phyloP scores from a whole-genome alignment of 2,797 vertebrate species.

The Enoplosus armatus region DNA sequence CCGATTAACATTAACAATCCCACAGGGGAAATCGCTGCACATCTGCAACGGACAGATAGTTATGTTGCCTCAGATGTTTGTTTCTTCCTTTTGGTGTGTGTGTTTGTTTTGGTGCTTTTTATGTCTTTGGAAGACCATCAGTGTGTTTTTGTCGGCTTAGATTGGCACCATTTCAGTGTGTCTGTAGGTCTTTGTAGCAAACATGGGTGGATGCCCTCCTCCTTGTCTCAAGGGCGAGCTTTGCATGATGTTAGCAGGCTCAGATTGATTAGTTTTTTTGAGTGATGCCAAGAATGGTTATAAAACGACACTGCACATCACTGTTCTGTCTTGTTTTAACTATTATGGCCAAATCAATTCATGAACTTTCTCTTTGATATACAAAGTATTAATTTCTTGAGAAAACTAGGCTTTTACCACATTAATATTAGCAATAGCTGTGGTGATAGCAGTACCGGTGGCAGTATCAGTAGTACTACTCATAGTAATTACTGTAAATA shows the following conservation, averaged over 20 bases:
- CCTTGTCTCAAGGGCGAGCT: conserved; percentile 47
- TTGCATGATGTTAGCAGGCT: conserved; percentile 41
- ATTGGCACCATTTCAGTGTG: conserved; percentile 36
- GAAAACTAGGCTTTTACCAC: neutral
- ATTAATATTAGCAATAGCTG: neutral
- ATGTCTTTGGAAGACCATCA: conserved; percentile 66
- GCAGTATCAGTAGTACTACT: neutral
- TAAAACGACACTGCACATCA: conserved; percentile 35
- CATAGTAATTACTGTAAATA: neutral
- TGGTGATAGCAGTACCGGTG: neutral
- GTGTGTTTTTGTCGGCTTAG: conserved; percentile 27
- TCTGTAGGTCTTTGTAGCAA: conserved; percentile 47
- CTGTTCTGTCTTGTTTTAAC: neutral
- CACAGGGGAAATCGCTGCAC: conserved; percentile 80
- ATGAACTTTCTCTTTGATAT: neutral
- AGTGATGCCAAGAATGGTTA: conserved; percentile 3
- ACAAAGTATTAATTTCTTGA: neutral
- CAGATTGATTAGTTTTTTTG: conserved; percentile 15
- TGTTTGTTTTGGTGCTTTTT: conserved; percentile 49
- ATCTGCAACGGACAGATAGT: conserved; percentile 87
- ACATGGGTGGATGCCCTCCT: conserved; percentile 49
- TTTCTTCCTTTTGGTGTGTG: conserved; percentile 54
- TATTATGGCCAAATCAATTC: neutral
- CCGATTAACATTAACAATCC: conserved; percentile 86
- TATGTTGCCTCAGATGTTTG: conserved; percentile 81